phyloP scores from a whole-genome alignment of 2,888 invertebrate species.

The Drosophila infuscata region DNA sequence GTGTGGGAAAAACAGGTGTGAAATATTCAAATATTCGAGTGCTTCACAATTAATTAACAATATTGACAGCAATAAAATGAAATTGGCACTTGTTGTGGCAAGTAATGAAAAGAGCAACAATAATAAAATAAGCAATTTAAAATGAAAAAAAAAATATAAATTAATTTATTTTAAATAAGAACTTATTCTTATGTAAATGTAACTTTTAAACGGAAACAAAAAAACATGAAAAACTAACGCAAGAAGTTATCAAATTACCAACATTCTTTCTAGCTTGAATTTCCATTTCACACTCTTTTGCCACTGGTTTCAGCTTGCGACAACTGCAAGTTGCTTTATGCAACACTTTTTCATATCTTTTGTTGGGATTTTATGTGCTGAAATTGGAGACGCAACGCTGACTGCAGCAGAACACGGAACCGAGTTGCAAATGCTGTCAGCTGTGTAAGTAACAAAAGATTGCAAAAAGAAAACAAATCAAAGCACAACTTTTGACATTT shows the following conservation, averaged over 20 bases:
- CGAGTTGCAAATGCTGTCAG: conserved; percentile 39
- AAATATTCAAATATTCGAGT: conserved; percentile 18
- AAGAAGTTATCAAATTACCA: background rate
- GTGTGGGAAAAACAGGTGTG: conserved; percentile 37
- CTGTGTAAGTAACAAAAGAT: conserved; percentile 31
- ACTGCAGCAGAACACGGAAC: conserved; percentile 44
- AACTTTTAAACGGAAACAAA: background rate
- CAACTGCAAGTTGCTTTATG: conserved; percentile 9
- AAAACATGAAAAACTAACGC: background rate
- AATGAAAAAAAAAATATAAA: background rate
- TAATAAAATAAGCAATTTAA: background rate
- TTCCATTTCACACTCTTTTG: background rate
- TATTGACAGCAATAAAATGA: background rate
- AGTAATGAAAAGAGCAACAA: background rate
- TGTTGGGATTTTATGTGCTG: conserved; percentile 12
- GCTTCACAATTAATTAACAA: conserved; percentile 9
- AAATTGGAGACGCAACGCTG: conserved; percentile 29
- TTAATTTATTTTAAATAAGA: too few relatives aligned
- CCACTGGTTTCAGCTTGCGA: conserved; percentile 20
- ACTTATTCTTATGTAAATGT: too few relatives aligned
- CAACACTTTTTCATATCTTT: conserved; percentile 19
- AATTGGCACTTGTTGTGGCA: conserved; percentile 11
- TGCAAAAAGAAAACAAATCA: conserved; percentile 12
- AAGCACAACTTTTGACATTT: conserved; percentile 43
- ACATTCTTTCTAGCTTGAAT: background rate